Evolutionary conservation across 2,888 invertebrate genomes (phyloP), one percentile per base, ranked within the genome.

Genomic region (Drosophila antonietae): DNA sequence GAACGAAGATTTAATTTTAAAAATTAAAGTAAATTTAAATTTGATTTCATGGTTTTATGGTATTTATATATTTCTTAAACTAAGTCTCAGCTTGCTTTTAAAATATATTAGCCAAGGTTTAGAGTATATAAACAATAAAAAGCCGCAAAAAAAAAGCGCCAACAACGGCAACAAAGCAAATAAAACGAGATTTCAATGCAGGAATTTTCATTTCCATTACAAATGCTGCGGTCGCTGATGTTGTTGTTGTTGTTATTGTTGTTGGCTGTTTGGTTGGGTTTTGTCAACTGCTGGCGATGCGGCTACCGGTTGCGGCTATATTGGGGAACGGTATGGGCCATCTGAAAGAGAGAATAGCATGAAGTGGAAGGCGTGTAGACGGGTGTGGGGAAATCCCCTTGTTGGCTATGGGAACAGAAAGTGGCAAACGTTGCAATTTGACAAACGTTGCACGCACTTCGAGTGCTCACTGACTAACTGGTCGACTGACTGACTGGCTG

Each of bases 171-270:
- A 33, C 64, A 69, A 77, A 74, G 65, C 70, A 83, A 78, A 83
- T 64, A 69, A 83, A 83, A 83, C 83, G 68, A 81, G 82, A 81
- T 81, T 87, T 87, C 82, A 84, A 87, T 84, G 84, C 80, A 80
- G 82, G 78, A 83, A 87, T 87, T 81, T 78, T 69, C 87, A 87
- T 84, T 87, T 80, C 70, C 87, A 87, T 83, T 83, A 84, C 84
- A 84, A 84, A 81, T 80, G 79, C 73, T 83, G 83, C 59, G 64
- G 67, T 62, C 68, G 68, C 67, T 74, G 51, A 6, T 62, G 67
- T 23, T 65, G 64, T 18, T 68, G 74, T 31, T 58, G 74, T 39
- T 65, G 64, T 18, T 62, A 62, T 23, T 65, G 64, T 18, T 68
- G 74, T 31, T 58, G 74, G 63, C 44, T 79, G 73, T 71, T 70